Evolutionary conservation across 2,113 vertebrate genomes (phyloP).

Genomic region (Camelus dromedarius): DNA sequence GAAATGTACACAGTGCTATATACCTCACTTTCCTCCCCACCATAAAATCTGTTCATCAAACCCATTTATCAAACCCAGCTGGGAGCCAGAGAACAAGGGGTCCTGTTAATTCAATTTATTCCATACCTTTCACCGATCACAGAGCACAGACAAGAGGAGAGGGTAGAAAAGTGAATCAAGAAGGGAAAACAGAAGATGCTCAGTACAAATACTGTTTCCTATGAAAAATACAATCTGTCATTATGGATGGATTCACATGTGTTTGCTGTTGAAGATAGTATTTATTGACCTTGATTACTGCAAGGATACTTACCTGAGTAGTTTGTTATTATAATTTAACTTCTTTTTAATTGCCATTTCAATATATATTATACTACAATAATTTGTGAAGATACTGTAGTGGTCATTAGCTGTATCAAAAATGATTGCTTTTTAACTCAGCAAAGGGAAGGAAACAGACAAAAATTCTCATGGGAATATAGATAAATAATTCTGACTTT

Average conservation of each 20-base stretch:
- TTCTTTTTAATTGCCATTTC: neutral
- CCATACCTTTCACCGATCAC: neutral
- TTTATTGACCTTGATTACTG: neutral
- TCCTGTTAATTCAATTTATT: neutral
- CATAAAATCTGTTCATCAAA: neutral
- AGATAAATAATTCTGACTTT: conserved; percentile 1
- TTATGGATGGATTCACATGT: neutral
- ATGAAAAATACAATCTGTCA: neutral
- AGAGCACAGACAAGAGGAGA: neutral
- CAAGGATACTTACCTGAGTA: neutral
- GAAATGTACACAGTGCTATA: neutral
- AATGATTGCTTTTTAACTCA: conserved; percentile 11
- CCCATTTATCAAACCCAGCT: neutral
- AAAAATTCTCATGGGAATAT: neutral
- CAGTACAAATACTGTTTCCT: neutral
- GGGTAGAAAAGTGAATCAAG: neutral
- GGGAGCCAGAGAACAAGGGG: neutral
- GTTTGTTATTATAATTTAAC: neutral
- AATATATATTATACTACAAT: neutral
- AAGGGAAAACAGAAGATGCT: neutral
- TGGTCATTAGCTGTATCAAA: neutral
- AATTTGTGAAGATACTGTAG: neutral
- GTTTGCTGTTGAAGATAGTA: neutral
- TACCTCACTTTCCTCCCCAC: neutral
- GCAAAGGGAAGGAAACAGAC: neutral